phyloP scores from a whole-genome alignment of 2,797 vertebrate genomes.

The Cuniculus paca region DNA sequence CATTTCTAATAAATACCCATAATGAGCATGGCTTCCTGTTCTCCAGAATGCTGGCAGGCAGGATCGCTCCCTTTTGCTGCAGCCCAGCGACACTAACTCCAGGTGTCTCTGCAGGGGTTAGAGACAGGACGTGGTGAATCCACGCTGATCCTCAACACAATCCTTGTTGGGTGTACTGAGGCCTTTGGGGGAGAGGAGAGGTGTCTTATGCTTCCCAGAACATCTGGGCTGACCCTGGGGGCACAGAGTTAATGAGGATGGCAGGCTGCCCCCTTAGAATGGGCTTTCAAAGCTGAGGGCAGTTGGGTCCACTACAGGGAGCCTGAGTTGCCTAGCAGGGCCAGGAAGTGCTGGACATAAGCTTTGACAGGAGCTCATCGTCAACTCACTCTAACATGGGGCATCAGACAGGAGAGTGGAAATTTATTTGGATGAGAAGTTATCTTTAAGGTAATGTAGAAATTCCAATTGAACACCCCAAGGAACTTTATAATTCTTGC shows the following conservation, averaged over 20 bases:
- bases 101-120: accelerated
- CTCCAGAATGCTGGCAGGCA: background rate
- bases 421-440: background rate
- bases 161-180: background rate
- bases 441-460: background rate
- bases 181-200: background rate
- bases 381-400: background rate
- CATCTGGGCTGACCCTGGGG: background rate
- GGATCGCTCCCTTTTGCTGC: background rate
- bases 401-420: accelerated
- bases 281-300: background rate
- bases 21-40: background rate
- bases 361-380: background rate
- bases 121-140: too few species aligned
- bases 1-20: background rate
- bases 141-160: background rate
- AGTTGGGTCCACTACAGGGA: too few species aligned
- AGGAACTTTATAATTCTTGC: background rate
- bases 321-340: background rate
- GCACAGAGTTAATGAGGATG: background rate
- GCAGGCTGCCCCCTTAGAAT: background rate
- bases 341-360: accelerated
- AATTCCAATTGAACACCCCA: background rate
- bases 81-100: background rate
- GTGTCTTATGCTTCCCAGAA: background rate